phyloP scores from a whole-genome alignment of 1,140 invertebrate genomes.

The Leptonema lineaticorne region DNA sequence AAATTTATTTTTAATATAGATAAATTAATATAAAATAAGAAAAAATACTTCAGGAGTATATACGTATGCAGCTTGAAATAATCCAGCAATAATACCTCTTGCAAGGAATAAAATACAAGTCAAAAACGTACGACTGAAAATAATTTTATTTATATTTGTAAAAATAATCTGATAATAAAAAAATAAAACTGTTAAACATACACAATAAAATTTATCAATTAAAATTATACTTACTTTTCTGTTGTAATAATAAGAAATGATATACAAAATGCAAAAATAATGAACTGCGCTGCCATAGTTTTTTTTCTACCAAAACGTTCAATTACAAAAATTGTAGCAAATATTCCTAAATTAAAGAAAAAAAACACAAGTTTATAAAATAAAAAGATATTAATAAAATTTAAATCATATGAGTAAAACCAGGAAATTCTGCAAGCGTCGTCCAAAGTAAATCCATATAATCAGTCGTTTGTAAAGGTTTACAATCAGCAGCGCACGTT shows the following conservation, averaged over 20 bases:
- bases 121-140: constrained; percentile 71
- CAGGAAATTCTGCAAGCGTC: constrained; percentile 93
- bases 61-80: constrained; percentile 94
- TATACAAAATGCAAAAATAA: constrained; percentile 81
- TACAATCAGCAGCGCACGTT: constrained; percentile 71
- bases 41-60: constrained; percentile 86
- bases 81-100: constrained; percentile 87
- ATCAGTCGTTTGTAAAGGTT: constrained; percentile 77
- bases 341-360: constrained; percentile 73
- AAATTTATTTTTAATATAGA: neutral
- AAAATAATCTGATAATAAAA: constrained; percentile 2
- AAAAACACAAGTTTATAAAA: neutral
- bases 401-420: constrained; percentile 47
- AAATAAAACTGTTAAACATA: neutral
- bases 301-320: constrained; percentile 88
- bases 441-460: constrained; percentile 95
- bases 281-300: constrained; percentile 93
- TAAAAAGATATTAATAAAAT: neutral
- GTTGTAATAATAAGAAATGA: constrained; percentile 77
- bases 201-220: neutral
- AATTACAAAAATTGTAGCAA: constrained; percentile 89
- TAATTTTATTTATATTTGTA: too few species aligned
- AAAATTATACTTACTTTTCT: constrained; percentile 63
- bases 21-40: constrained; percentile 7
- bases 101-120: constrained; percentile 87